phyloP scores from a whole-genome alignment of 2,113 vertebrate genomes.

The Nycticorax nycticorax region DNA sequence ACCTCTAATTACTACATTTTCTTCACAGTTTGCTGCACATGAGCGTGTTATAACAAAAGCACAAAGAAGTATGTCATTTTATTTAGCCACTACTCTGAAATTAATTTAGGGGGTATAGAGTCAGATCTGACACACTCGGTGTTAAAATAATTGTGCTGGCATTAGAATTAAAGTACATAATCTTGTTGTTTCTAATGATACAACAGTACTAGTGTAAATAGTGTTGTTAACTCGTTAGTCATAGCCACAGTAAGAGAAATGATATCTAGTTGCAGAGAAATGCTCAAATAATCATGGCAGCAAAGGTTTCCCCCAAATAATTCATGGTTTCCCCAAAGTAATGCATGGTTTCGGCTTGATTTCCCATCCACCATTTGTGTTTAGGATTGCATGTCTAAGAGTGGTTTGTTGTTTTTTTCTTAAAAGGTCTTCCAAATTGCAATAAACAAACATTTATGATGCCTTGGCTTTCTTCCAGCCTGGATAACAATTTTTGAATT shows the following conservation, averaged over 20 bases:
- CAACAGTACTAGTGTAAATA: slow-evolving; percentile 53
- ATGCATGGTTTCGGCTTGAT: not conserved
- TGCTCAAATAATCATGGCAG: not conserved
- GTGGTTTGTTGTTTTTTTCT: not conserved
- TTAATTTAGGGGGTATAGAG: slow-evolving; percentile 71
- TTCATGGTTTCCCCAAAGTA: not conserved
- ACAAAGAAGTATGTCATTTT: slow-evolving; percentile 73
- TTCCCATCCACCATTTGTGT: not conserved
- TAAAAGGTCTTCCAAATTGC: not conserved
- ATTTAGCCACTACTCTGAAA: slow-evolving; percentile 71
- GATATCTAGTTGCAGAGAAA: not conserved
- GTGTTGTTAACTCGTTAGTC: slow-evolving; percentile 41
- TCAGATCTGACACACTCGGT: slow-evolving; percentile 69
- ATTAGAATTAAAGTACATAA: slow-evolving; percentile 65
- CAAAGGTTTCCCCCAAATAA: not conserved
- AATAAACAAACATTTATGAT: not conserved
- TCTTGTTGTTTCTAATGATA: slow-evolving; percentile 69
- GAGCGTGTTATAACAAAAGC: slow-evolving; percentile 77
- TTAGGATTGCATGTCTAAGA: not conserved
- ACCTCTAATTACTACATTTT: slow-evolving; percentile 82
- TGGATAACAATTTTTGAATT: not conserved
- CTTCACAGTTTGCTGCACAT: slow-evolving; percentile 74
- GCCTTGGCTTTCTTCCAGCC: slow-evolving; percentile 13
- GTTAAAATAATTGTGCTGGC: slow-evolving; percentile 70
- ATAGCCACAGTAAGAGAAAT: not conserved